Evolutionary conservation across 2,113 vertebrate species (phyloP), one percentile per base, ranked within the genome.

Genomic region (Ursus arctos): DNA sequence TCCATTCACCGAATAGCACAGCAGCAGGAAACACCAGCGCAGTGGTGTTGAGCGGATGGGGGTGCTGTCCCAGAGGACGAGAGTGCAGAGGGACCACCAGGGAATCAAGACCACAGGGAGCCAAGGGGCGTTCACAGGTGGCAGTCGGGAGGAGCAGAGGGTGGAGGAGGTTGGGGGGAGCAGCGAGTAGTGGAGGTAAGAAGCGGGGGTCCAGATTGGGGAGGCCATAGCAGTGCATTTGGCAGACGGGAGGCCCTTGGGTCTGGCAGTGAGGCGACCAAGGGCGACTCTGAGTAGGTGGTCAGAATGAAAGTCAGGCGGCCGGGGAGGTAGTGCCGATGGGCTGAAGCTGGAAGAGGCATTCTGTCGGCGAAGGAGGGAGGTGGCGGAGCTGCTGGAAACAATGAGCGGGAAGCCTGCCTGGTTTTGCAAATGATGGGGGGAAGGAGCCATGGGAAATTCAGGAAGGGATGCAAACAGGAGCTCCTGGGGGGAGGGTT

Each of bases 81-180:
- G 49, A 59, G 24, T 22, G 24, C 43, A 18, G 57, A 89, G 14
- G 26, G 33, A 13, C 1, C 22, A 36, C 0, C 0, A 19, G 9
- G 63, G 79, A n/a, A n/a, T 10, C 0, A 2, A 69, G 80, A 18
- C 67, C 40, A 49, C 13, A 51, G 3, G 12, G 10, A 28, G 16
- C 24, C 53, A 3, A 19, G 36, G 49, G 10, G 33, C 1, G 22
- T 1, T 19, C 2, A 1, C 55, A 43, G 55, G 7, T 2, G n/a
- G 31, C 4, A 11, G 36, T 33, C 2, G 0, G 61, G 21, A 82
- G 18, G 81, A 74, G 28, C 26, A 40, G 26, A 18, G 12, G 63
- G 12, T 12, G 11, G 51, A 74, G 59, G 49, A 49, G 31, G 55
- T 12, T 28, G 53, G 11, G 28, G 15, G 12, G 28, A 24, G 19